Evolutionary conservation across 2,113 vertebrate genomes (phyloP), one percentile per base, ranked within the genome.

Genomic region (Planiliza haematocheilus): DNA sequence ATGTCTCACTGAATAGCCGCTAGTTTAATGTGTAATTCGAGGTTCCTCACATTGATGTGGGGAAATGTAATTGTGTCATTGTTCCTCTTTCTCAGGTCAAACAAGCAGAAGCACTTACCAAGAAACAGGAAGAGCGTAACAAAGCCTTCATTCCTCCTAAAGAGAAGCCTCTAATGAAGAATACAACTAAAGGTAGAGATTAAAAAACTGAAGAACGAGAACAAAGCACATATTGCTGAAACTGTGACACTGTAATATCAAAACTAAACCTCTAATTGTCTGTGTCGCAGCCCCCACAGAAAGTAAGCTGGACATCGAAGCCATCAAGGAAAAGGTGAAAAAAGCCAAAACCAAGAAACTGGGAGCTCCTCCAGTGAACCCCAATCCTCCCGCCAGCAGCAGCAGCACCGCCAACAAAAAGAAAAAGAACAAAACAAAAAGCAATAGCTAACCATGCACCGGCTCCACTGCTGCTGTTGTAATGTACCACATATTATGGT

Each of bases 121-220:
- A 91, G 86, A 96, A 94, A 77, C 96, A 98, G 78, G 95, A 97
- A 59, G 94, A 98, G 92, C 93, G 98, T 77, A 96, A 97, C 72
- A 98, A 96, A 93, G 97, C 95, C 4, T 99, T 99, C 86, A 93
- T 99, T 83, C 96, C 97, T 84, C 97, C 98, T 3, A 97, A 98
- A 86, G 98, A 99, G 91, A 99, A 97, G 61, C 89, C 94, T 17
- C 59, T 59, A 36, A 37, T 93, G 72, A 96, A 95, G 87, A 94
- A 96, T 72, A 86, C 78, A 21, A 91, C 90, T 34, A 93, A 95
- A 95, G 96, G 97, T 98, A 95, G 10, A n/a, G 18, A 36, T 61
- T 8, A 10, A 20, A 50, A 8, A 8, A 13, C 17, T n/a, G n/a
- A n/a, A n/a, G 0, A 4, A 2, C 45, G 36, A 58, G 46, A 14